A percentile compares a stretch with the other conserved stretches of the same genome.
These are phyloP conservation scores for Chaetorhynchus papuensis DNA, from an alignment of 2,113 vertebrate genomes.

Conservation along the genomic window DNA sequence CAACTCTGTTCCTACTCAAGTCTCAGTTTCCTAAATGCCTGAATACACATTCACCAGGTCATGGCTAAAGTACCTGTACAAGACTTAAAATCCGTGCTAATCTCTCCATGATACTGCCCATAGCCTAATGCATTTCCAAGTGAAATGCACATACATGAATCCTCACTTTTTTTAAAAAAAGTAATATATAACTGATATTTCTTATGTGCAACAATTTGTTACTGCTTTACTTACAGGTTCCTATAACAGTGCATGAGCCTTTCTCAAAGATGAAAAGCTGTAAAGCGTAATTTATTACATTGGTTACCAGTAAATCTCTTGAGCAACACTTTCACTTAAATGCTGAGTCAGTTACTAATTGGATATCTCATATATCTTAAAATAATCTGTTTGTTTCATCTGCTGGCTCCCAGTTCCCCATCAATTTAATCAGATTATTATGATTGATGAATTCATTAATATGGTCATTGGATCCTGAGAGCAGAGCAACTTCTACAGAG, in stretches of 20 bases:
- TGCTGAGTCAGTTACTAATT: conserved; percentile 53
- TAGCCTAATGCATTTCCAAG: background rate
- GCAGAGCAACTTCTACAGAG: background rate
- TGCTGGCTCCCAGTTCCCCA: conserved; percentile 8
- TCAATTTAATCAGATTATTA: conserved; percentile 59
- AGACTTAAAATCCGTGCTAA: background rate
- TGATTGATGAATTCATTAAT: conserved; percentile 57
- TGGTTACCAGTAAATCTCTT: conserved; percentile 27
- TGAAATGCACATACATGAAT: background rate
- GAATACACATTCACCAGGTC: background rate
- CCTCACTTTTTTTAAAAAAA: background rate
- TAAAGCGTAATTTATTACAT: background rate
- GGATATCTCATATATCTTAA: conserved; percentile 40
- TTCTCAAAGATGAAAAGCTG: background rate
- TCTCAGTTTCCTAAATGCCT: background rate
- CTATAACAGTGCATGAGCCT: background rate
- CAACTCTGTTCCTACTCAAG: background rate
- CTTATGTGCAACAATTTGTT: background rate
- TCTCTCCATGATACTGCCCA: background rate
- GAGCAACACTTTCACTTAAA: conserved; percentile 36
- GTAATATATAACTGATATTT: background rate
- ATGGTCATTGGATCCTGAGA: background rate
- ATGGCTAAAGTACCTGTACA: background rate
- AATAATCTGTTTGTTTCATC: conserved; percentile 60
- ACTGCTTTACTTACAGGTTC: background rate